Evolutionary conservation across 1,140 invertebrate species (phyloP).

Genomic region (Heliconius hewitsoni): DNA sequence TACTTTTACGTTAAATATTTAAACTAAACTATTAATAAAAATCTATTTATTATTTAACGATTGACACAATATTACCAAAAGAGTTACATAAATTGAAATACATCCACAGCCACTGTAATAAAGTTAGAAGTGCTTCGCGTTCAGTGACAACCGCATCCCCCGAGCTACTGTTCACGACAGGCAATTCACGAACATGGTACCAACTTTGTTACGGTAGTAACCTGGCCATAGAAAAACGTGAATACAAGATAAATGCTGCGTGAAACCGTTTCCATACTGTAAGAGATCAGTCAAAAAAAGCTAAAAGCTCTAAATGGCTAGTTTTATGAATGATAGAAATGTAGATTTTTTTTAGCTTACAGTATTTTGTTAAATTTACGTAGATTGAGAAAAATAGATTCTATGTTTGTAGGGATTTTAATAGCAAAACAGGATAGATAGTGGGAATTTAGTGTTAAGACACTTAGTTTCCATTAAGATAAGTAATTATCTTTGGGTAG

Average conservation of each 20-base stretch:
- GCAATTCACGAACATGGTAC: background rate
- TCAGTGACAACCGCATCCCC: background rate
- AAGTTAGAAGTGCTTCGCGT: background rate
- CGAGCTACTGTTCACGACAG: background rate
- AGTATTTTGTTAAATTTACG: background rate
- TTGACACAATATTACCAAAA: too few species aligned
- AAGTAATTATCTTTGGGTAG: too few species aligned
- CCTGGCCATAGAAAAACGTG: constrained; percentile 4
- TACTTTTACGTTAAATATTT: too few species aligned
- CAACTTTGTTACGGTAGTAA: background rate
- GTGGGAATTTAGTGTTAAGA: too few species aligned
- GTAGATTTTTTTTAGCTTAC: background rate
- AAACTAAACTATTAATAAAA: too few species aligned
- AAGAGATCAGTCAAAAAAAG: background rate
- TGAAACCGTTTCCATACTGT: background rate
- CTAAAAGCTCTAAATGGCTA: background rate
- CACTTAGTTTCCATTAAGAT: too few species aligned
- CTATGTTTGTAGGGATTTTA: too few species aligned
- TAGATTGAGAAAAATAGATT: too few species aligned
- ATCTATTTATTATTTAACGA: too few species aligned
- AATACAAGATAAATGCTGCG: constrained; percentile 9
- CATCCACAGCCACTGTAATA: background rate
- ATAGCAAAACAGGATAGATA: too few species aligned
- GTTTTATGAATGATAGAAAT: background rate
- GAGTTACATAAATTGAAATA: background rate